Conservation (phyloP, 2,113 vertebrate genomes). For the Tyrannus savana region DNA sequence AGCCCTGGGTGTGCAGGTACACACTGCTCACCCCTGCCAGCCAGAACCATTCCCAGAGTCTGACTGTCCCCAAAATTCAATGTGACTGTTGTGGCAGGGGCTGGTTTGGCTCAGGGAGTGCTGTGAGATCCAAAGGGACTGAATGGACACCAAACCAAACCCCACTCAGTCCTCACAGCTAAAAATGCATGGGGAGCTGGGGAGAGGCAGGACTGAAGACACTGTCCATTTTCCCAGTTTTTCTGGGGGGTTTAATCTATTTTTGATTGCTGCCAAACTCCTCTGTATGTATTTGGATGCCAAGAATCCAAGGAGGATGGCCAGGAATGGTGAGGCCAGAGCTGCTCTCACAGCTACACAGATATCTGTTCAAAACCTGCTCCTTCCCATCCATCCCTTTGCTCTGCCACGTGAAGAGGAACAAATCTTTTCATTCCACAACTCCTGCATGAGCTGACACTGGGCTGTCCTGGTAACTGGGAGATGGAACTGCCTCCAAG, state of each 20-base stretch:
- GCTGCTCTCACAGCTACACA: neutral
- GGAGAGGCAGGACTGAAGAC: neutral
- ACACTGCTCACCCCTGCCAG: neutral
- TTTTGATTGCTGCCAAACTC: neutral
- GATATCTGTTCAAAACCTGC: neutral
- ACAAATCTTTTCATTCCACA: neutral
- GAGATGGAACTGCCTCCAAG: neutral
- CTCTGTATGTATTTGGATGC: neutral
- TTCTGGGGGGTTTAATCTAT: neutral
- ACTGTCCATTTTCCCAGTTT: neutral
- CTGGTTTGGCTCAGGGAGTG: neutral
- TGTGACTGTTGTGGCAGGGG: neutral
- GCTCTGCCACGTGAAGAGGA: neutral
- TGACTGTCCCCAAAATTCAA: neutral
- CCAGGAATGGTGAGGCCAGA: neutral
- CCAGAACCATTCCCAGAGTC: accelerated
- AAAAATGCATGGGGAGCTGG: neutral
- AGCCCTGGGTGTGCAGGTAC: neutral
- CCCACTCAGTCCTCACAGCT: neutral
- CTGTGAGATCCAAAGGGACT: neutral
- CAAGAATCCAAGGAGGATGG: neutral
- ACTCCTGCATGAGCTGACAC: neutral
- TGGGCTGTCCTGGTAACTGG: too few species aligned
- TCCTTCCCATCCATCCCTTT: neutral
- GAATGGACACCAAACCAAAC: neutral